Percentiles rank a stretch among this genome's conserved stretches.
Conservation (phyloP, 2,888 invertebrate genomes). For the Epicampocera succincta region DNA sequence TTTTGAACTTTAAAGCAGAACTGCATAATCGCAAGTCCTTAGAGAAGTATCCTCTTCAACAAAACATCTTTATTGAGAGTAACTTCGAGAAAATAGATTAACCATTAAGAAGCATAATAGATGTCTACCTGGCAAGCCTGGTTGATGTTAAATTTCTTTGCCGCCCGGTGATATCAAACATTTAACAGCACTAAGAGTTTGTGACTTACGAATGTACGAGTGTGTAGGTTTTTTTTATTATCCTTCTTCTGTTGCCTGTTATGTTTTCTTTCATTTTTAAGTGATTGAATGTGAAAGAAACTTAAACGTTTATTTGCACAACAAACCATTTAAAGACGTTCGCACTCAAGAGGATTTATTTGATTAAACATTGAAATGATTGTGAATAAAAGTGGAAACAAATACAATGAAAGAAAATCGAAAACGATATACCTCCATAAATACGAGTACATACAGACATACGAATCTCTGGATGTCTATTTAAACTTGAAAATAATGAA, state of each 20-base stretch:
- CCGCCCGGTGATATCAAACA: constrained; percentile 25
- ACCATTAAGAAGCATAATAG: not conserved
- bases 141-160: constrained; percentile 24
- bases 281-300: constrained; percentile 73
- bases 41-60: no score
- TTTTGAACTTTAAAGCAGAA: not conserved
- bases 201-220: no score
- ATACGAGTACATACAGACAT: no score
- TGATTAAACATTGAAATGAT: constrained; percentile 68
- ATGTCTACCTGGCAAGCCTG: constrained; percentile 28
- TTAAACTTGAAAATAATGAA: not conserved
- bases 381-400: constrained; percentile 49
- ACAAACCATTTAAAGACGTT: constrained; percentile 72
- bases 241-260: constrained; percentile 25
- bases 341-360: constrained; percentile 73
- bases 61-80: no score
- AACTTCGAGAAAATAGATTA: not conserved
- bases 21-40: no score
- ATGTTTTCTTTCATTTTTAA: constrained; percentile 69
- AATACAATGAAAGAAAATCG: constrained; percentile 18
- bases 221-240: constrained; percentile 31
- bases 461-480: constrained; percentile 30
- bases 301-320: constrained; percentile 74
- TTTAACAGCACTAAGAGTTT: constrained; percentile 39
- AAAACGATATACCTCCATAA: constrained; percentile 26